phyloP scores from a whole-genome alignment of 2,888 invertebrate genomes.

The Lycaena phlaeas region DNA sequence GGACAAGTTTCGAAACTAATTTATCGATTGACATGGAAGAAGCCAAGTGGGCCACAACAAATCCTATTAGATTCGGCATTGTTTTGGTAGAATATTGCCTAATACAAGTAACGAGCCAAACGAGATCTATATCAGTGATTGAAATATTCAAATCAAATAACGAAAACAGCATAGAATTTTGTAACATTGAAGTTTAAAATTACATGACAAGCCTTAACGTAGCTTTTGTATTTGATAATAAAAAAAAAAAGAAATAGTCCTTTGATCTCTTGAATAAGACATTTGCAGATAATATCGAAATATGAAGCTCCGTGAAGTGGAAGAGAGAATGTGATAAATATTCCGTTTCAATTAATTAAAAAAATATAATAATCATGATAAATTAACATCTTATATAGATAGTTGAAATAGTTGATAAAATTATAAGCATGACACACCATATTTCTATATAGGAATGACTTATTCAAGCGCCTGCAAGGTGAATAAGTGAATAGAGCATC shows the following conservation, averaged over 20 bases:
- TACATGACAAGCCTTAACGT: too few relatives aligned
- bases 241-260: too few relatives aligned
- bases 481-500: slow-evolving; percentile 8
- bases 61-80: slow-evolving; percentile 47
- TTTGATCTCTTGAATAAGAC: too few relatives aligned
- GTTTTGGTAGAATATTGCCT: slow-evolving; percentile 45
- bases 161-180: slow-evolving; percentile 36
- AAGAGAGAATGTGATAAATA: too few relatives aligned
- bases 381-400: too few relatives aligned
- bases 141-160: too few relatives aligned
- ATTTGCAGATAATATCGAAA: too few relatives aligned
- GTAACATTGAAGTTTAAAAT: neutral
- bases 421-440: slow-evolving; percentile 1
- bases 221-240: too few relatives aligned
- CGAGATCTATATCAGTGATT: too few relatives aligned
- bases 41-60: slow-evolving; percentile 43
- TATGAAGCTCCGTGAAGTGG: too few relatives aligned
- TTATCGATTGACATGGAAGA: slow-evolving; percentile 36
- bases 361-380: too few relatives aligned
- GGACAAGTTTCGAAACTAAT: slow-evolving; percentile 41
- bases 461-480: slow-evolving; percentile 1
- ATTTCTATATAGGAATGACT: slow-evolving; percentile 4
- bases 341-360: too few relatives aligned
- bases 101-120: slow-evolving; percentile 33
- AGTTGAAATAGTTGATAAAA: neutral